A percentile compares a stretch with the other conserved stretches of the same genome.
phyloP scores from a whole-genome alignment of 2,888 invertebrate genomes.

The Gnatocerus cornutus region DNA sequence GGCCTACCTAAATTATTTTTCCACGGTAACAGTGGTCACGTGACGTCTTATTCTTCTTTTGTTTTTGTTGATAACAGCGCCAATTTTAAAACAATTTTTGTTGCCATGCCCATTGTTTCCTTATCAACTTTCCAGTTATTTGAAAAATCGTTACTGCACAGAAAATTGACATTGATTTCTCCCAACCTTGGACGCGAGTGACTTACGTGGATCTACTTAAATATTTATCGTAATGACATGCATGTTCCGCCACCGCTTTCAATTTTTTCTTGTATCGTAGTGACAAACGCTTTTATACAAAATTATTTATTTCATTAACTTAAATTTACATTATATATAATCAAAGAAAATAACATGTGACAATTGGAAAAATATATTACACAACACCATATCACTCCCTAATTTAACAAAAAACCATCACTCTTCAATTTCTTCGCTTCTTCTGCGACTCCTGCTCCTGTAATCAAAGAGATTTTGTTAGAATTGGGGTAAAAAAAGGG shows the following conservation, averaged over 20 bases:
- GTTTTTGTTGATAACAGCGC: too few species aligned
- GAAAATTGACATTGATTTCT: conserved; percentile 7
- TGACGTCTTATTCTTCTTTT: too few species aligned
- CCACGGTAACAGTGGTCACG: too few species aligned
- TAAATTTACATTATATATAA: conserved; percentile 43
- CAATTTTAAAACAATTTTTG: too few species aligned
- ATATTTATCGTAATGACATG: conserved; percentile 36
- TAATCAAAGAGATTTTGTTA: conserved; percentile 55
- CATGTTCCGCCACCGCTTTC: background rate
- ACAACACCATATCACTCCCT: conserved; percentile 42
- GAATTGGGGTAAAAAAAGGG: background rate
- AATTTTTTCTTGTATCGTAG: background rate
- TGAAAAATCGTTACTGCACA: background rate
- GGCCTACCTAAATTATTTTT: too few species aligned
- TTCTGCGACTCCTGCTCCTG: conserved; percentile 69
- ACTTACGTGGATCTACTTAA: conserved; percentile 35
- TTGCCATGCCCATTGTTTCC: too few species aligned
- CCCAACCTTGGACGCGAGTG: conserved; percentile 7
- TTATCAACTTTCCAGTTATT: background rate
- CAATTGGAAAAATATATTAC: conserved; percentile 41
- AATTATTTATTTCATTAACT: conserved; percentile 45
- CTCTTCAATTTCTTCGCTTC: conserved; percentile 66
- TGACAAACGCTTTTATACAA: conserved; percentile 15
- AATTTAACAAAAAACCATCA: conserved; percentile 44
- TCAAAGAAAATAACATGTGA: conserved; percentile 37